These are phyloP conservation scores for Mormyrops boulengeri DNA, from an alignment of 2,797 vertebrate species.

Conservation along the genomic window DNA sequence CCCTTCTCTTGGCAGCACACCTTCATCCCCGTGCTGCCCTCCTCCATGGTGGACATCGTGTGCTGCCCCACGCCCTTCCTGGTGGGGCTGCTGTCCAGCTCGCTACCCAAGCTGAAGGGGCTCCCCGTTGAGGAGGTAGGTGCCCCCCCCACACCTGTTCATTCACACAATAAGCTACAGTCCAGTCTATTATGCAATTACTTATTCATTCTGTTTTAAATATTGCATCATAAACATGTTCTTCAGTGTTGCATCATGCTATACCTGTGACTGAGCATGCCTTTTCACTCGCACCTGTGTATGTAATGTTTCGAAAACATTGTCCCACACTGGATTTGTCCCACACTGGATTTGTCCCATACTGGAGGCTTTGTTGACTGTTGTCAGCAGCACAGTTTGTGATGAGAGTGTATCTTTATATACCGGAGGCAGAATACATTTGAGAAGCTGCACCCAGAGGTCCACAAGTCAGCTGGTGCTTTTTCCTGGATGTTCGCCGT, in stretches of 20 bases:
- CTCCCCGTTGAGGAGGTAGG: conserved; percentile 94
- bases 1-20: conserved; percentile 99
- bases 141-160: background rate
- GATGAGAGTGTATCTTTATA: background rate
- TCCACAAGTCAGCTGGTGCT: background rate
- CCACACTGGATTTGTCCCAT: too few species aligned
- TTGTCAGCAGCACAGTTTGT: background rate
- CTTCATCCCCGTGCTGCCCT: conserved; percentile 94
- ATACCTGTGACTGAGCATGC: background rate
- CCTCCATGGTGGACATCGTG: conserved; percentile 95
- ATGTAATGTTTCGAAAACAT: background rate
- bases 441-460: background rate
- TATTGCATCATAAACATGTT: background rate
- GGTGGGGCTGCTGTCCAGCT: conserved; percentile 92
- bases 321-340: background rate
- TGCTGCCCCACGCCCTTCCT: conserved; percentile 98
- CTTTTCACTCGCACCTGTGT: background rate
- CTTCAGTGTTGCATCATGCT: background rate
- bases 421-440: background rate
- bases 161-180: background rate
- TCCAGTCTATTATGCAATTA: background rate
- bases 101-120: conserved; percentile 91
- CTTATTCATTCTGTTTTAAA: background rate
- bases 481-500: background rate
- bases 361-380: background rate